Percentiles rank a stretch among this genome's conserved stretches.
Evolutionary conservation across 1,140 invertebrate species (phyloP).

Genomic region (Stratiolaelaps scimitus): DNA sequence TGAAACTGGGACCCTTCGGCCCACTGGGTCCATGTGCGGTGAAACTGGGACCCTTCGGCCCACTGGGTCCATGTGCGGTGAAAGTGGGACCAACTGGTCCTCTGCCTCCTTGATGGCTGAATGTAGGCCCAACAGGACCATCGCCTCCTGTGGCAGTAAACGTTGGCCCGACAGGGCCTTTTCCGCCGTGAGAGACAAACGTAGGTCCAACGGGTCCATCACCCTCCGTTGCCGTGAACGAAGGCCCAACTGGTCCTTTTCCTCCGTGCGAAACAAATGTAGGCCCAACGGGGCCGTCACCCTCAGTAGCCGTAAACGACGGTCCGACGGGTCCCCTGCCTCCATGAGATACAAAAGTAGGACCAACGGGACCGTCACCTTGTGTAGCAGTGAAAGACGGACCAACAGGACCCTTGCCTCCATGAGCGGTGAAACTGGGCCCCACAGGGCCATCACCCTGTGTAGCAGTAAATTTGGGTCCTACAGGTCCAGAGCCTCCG

Average conservation of each 20-base stretch:
- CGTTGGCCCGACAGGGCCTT: background rate
- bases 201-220: background rate
- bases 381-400: constrained; percentile 4
- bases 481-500: background rate
- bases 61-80: background rate
- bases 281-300: constrained; percentile 10
- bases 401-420: constrained; percentile 1
- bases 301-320: background rate
- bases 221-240: background rate
- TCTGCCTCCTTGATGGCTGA: background rate
- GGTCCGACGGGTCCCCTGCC: constrained; percentile 6
- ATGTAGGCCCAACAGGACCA: background rate
- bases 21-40: background rate
- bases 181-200: background rate
- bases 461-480: constrained; percentile 1
- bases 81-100: constrained; percentile 7
- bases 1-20: background rate
- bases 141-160: background rate
- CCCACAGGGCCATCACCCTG: constrained; percentile 1
- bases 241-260: background rate
- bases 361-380: constrained; percentile 11
- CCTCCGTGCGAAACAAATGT: background rate
- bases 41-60: background rate
- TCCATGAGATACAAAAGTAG: constrained; percentile 1
- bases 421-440: background rate